These are phyloP conservation scores for Phacellophora camtschatica DNA, from an alignment of 30 jellyfish, hydroid and myxozoan genomes.

Conservation along the genomic window DNA sequence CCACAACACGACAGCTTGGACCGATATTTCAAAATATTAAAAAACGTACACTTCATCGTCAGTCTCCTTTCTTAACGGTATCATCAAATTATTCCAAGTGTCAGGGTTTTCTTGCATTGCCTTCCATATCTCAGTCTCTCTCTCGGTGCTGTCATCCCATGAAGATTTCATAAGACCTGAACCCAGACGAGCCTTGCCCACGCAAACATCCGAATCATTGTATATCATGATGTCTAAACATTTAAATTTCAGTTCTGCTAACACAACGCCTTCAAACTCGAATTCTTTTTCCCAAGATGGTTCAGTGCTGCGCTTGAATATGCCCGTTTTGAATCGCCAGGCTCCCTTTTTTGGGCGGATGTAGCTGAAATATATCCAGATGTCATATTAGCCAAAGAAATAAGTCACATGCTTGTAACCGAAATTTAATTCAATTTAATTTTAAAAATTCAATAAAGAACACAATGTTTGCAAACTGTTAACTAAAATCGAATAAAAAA, in stretches of 20 bases:
- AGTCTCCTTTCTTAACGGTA: conserved; percentile 59
- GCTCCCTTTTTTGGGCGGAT: conserved; percentile 60
- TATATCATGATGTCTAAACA: conserved; percentile 63
- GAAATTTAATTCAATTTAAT: too few species aligned
- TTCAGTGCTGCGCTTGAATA: conserved; percentile 74
- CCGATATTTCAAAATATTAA: background rate
- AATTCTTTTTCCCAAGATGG: conserved; percentile 81
- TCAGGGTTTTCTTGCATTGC: conserved; percentile 80
- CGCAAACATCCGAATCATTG: conserved; percentile 52
- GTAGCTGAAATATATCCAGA: conserved; percentile 20
- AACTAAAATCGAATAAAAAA: too few species aligned
- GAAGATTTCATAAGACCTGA: conserved; percentile 65
- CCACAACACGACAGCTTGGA: background rate
- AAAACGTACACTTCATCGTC: conserved; percentile 16
- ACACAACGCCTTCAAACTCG: conserved; percentile 47
- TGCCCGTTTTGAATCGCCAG: conserved; percentile 66
- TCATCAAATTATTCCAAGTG: conserved; percentile 62
- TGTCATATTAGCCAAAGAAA: too few species aligned
- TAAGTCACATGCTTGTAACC: too few species aligned
- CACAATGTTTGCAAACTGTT: too few species aligned
- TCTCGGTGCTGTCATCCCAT: conserved; percentile 93
- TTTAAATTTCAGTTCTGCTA: conserved; percentile 56
- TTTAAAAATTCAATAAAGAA: too few species aligned
- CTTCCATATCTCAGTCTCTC: conserved; percentile 84
- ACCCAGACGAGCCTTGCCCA: conserved; percentile 87